Conservation (phyloP, 1,140 invertebrate species). For the Melitaea cinxia region DNA sequence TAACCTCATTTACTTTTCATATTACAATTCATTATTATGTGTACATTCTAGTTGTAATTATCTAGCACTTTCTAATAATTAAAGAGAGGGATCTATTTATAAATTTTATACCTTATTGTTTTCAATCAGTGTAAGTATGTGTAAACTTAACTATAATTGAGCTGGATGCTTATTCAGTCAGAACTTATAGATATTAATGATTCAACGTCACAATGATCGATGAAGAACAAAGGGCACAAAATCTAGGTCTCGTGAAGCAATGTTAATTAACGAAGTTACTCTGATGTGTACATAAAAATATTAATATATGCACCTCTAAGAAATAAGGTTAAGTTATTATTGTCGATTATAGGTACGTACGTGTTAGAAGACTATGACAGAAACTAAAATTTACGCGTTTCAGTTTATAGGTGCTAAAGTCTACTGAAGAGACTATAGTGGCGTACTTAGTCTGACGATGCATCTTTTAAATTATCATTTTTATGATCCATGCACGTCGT, state of each 20-base stretch:
- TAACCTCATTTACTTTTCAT: no score
- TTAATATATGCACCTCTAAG: background rate
- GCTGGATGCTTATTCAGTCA: slow-evolving; percentile 36
- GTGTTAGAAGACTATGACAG: no score
- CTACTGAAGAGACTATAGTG: background rate
- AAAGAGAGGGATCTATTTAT: background rate
- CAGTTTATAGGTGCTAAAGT: no score
- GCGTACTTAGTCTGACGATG: background rate
- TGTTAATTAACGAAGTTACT: slow-evolving; percentile 28
- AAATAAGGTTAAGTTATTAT: background rate
- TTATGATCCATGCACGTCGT: slow-evolving; percentile 4
- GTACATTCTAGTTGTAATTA: no score
- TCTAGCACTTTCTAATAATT: background rate
- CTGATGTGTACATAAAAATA: background rate
- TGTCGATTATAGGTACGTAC: no score
- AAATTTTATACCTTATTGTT: no score
- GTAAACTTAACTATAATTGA: slow-evolving; percentile 26
- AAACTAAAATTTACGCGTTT: no score
- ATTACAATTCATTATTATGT: no score
- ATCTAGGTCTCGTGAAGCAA: slow-evolving; percentile 37
- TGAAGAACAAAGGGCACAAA: slow-evolving; percentile 43
- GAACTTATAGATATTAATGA: slow-evolving; percentile 48
- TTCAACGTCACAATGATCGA: slow-evolving; percentile 42
- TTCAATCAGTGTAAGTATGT: slow-evolving; percentile 8
- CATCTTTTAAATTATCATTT: background rate